Evolutionary conservation across 2,888 invertebrate genomes (phyloP).

Genomic region (Bhutanitis thaidina): DNA sequence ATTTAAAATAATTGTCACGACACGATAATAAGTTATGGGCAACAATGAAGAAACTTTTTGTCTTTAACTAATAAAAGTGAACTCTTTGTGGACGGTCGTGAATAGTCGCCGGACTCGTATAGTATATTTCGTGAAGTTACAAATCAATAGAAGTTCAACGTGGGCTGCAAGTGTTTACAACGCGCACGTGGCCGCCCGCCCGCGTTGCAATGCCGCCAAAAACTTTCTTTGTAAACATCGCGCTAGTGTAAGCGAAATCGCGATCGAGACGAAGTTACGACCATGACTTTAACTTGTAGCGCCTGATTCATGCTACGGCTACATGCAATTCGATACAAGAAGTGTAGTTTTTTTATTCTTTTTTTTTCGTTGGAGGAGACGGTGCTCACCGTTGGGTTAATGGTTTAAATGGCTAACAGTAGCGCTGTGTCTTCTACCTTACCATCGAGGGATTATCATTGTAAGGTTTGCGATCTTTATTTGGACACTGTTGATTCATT

Average conservation of each 20-base stretch:
- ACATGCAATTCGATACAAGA: constrained; percentile 66
- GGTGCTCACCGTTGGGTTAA: constrained; percentile 68
- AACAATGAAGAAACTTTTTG: constrained; percentile 29
- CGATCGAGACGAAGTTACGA: constrained; percentile 48
- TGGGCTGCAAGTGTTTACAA: constrained; percentile 57
- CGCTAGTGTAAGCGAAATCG: constrained; percentile 54
- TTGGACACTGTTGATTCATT: constrained; percentile 88
- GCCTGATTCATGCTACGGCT: constrained; percentile 56
- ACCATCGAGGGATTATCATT: constrained; percentile 82
- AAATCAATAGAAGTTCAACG: constrained; percentile 15
- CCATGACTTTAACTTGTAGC: constrained; percentile 68
- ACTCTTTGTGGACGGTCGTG: constrained; percentile 4
- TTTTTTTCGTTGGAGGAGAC: constrained; percentile 77
- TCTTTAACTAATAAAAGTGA: constrained; percentile 7
- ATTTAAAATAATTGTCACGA: constrained; percentile 29
- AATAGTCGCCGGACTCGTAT: constrained; percentile 10
- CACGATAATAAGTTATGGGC: constrained; percentile 43
- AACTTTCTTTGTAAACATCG: constrained; percentile 70
- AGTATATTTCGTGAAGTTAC: constrained; percentile 8
- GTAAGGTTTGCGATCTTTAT: constrained; percentile 87
- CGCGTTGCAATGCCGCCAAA: constrained; percentile 74
- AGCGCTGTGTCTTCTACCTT: constrained; percentile 75
- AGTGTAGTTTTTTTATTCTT: constrained; percentile 71
- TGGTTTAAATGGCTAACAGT: constrained; percentile 78
- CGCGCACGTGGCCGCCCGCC: constrained; percentile 69